Percentiles rank a stretch among this genome's conserved stretches.
Evolutionary conservation across 2,113 vertebrate species (phyloP).

Genomic region (Raja brachyura): DNA sequence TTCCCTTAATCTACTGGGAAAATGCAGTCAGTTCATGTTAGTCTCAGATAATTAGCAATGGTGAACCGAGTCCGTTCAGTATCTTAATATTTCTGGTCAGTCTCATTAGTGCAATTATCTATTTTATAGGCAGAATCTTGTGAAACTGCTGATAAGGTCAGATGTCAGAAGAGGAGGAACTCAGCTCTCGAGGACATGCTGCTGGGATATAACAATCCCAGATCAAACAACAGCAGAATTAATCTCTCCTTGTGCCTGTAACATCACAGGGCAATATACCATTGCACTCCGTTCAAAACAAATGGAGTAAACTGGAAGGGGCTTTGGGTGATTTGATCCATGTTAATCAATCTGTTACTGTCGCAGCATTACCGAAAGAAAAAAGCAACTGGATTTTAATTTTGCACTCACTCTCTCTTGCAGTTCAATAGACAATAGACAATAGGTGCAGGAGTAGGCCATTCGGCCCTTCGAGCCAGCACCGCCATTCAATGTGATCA

Average conservation of each 20-base stretch:
- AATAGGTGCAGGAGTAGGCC: too few species aligned
- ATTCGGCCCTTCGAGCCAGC: too few species aligned
- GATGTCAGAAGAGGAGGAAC: background rate
- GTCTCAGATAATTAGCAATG: constrained; percentile 25
- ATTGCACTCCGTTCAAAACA: background rate
- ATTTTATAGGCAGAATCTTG: constrained; percentile 17
- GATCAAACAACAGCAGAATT: background rate
- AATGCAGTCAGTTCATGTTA: background rate
- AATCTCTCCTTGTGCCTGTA: constrained; percentile 23
- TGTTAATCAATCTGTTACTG: background rate
- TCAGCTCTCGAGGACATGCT: background rate
- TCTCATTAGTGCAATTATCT: constrained; percentile 24
- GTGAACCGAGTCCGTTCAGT: background rate
- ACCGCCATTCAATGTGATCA: too few species aligned
- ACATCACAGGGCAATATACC: background rate
- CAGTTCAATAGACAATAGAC: too few species aligned
- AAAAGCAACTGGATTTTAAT: background rate
- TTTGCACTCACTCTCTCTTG: background rate
- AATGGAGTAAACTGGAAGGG: background rate
- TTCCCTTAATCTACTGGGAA: constrained; percentile 18
- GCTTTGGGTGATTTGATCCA: background rate
- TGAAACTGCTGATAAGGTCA: background rate
- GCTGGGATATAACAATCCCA: background rate
- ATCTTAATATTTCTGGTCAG: background rate
- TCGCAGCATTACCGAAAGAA: background rate